A percentile compares a stretch with the other conserved stretches of the same genome.
Evolutionary conservation across 2,113 vertebrate species (phyloP).

Genomic region (Spea bombifrons): DNA sequence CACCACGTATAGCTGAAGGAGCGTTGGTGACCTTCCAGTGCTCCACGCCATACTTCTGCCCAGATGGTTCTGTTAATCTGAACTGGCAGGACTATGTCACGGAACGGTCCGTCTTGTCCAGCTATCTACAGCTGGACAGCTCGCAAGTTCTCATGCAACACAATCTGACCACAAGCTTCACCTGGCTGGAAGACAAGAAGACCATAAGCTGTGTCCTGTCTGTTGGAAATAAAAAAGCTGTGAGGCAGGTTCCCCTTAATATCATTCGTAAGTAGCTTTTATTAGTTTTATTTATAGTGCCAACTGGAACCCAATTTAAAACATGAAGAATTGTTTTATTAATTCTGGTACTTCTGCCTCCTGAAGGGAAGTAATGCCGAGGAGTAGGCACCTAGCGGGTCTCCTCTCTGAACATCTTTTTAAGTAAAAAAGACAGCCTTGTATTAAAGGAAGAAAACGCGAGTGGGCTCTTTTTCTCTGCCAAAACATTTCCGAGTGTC

Average conservation of each 20-base stretch:
- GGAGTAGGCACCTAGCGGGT: no score
- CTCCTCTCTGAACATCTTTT: no score
- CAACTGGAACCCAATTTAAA: no score
- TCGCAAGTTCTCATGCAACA: rapidly evolving
- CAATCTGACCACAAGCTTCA: constrained; percentile 53
- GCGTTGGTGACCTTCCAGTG: constrained; percentile 52
- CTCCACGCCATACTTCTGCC: constrained; percentile 63
- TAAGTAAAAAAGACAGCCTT: no score
- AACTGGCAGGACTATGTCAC: constrained; percentile 60
- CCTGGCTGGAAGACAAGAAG: constrained; percentile 65
- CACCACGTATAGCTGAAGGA: constrained; percentile 36
- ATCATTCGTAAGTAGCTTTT: constrained; percentile 61
- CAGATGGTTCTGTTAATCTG: background rate
- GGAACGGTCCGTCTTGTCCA: background rate
- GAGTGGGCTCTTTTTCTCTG: no score
- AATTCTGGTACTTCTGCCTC: no score
- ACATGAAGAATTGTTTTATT: no score
- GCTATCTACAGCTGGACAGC: constrained; percentile 45
- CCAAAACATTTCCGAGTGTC: no score
- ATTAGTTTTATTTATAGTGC: background rate
- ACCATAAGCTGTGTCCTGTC: constrained; percentile 55
- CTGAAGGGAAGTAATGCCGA: no score
- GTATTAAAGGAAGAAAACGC: no score
- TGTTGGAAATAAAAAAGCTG: rapidly evolving
- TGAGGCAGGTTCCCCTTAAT: constrained; percentile 45